Evolutionary conservation across 2,888 invertebrate species (phyloP).

Genomic region (Yponomeuta sedellus): DNA sequence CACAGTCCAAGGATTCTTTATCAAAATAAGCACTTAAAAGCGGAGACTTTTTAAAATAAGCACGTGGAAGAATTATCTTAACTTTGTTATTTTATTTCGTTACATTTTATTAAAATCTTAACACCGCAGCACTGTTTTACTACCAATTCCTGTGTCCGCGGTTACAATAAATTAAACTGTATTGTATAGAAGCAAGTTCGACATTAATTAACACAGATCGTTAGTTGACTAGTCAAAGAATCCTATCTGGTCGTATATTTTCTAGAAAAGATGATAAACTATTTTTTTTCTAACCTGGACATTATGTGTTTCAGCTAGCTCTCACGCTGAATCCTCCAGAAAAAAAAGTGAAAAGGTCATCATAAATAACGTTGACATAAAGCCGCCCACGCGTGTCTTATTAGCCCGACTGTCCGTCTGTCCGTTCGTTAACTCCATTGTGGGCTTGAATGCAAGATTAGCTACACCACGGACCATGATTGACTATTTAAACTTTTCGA

Average conservation of each 20-base stretch:
- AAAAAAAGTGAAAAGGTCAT: constrained; percentile 44
- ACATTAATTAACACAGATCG: no score
- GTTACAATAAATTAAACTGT: no score
- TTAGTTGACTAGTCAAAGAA: neutral
- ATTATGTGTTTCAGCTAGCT: constrained; percentile 9
- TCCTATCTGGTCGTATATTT: neutral
- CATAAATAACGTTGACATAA: constrained; percentile 74
- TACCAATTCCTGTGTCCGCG: neutral
- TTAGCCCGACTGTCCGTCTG: constrained; percentile 70
- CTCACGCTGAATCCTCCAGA: constrained; percentile 23
- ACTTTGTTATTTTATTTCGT: neutral
- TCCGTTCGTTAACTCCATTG: constrained; percentile 74
- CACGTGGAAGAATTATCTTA: neutral
- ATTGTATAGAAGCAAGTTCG: no score
- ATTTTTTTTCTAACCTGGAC: neutral
- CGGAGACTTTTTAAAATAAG: constrained; percentile 17
- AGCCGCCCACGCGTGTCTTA: constrained; percentile 72
- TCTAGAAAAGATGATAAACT: neutral
- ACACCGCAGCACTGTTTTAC: neutral
- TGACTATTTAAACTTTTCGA: constrained; percentile 68
- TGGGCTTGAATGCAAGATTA: constrained; percentile 69
- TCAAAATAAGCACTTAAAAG: constrained; percentile 52
- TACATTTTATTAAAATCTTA: neutral
- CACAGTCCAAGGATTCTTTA: constrained; percentile 46
- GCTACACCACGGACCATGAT: constrained; percentile 70